Percentiles rank a stretch among this genome's conserved stretches.
phyloP scores from a whole-genome alignment of 1,140 invertebrate genomes.

The Whitmania pigra region DNA sequence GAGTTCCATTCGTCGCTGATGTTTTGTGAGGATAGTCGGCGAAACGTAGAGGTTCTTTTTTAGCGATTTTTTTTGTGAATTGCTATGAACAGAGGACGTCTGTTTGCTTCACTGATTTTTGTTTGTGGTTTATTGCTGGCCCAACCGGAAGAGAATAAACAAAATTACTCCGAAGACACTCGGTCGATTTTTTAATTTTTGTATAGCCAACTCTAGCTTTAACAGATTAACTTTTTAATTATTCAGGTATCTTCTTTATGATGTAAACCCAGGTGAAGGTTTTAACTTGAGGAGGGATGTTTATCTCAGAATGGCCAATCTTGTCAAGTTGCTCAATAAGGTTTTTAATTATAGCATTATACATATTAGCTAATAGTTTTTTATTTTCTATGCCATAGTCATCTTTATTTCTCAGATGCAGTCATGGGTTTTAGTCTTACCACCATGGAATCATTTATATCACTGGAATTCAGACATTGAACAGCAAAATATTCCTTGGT shows the following conservation, averaged over 20 bases:
- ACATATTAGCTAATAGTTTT: neutral
- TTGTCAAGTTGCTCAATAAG: conserved; percentile 54
- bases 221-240: too few relatives aligned
- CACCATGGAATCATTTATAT: conserved; percentile 74
- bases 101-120: too few relatives aligned
- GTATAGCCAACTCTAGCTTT: too few relatives aligned
- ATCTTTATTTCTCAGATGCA: conserved; percentile 24
- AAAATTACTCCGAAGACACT: too few relatives aligned
- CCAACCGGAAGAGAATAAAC: too few relatives aligned
- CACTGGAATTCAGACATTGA: conserved; percentile 64
- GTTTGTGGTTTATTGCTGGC: too few relatives aligned
- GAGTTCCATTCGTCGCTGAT: too few relatives aligned
- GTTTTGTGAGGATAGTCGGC: too few relatives aligned
- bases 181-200: too few relatives aligned
- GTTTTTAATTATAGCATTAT: conserved; percentile 19
- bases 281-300: conserved; percentile 93
- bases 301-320: conserved; percentile 74
- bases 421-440: conserved; percentile 54
- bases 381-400: neutral
- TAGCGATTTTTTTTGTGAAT: too few relatives aligned
- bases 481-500: conserved; percentile 58
- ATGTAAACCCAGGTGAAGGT: conserved; percentile 84
- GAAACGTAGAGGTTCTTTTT: too few relatives aligned
- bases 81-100: too few relatives aligned
- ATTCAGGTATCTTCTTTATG: conserved; percentile 62